Evolutionary conservation across 1,140 invertebrate genomes (phyloP), one percentile per base, ranked within the genome.

Genomic region (Orius insidiosus): DNA sequence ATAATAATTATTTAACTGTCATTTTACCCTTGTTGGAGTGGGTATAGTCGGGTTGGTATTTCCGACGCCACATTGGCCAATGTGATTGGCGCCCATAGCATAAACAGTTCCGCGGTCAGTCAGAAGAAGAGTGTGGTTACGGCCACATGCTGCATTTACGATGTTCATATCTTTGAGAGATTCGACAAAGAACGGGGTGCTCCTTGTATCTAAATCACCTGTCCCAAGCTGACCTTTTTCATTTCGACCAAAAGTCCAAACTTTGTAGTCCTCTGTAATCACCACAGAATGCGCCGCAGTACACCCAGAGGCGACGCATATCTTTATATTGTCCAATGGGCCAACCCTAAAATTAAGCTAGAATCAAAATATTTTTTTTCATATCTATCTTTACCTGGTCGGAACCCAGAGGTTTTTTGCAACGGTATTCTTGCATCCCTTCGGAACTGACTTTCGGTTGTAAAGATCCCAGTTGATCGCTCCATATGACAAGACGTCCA

Each of bases 41-140:
- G 73, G 58, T 8, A 88, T 68, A 36, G 68, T 72, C 10, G 64
- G 57, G 7, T 71, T 69, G 45, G n/a, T 78, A 13, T 70, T 70
- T 53, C 80, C 82, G 11, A 88, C 67, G 4, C 89, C 88, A 58
- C 87, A 88, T 58, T 94, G 88, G 0, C 87, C 87, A 50, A 79
- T 78, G 60, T 85, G 87, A 65, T 93, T 93, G 56, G 90, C 86
- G 14, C 88, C 88, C 58, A 80, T 84, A 14, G 76, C 78, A 59
- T 82, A 93, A 0, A 93, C 86, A 19, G 74, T 72, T 19, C 89
- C 89, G 11, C 77, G 74, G 60, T 85, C 82, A 53, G 87, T 88
- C 0, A 94, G 69, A 57, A 94, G 85, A n/a, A n/a, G n/a, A 1
- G 86, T 84, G 58, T 95, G 90, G 57, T 81, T 78, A 18, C 82